Conservation (phyloP, 2,113 vertebrate genomes). For the Corythornis cristatus region DNA sequence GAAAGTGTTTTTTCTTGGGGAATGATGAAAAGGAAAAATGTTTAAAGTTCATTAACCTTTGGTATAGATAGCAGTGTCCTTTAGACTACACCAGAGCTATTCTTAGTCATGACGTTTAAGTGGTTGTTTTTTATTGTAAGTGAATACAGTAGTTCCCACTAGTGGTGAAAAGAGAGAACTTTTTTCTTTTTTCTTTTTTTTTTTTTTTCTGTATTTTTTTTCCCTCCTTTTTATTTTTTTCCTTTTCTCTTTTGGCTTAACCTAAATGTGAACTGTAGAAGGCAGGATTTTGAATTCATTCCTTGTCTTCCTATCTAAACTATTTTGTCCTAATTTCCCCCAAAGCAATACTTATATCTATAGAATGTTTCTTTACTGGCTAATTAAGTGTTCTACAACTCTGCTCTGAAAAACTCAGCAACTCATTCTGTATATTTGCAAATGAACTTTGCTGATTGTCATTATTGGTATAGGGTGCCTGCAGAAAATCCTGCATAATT, state of each 20-base stretch:
- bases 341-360: conserved; percentile 16
- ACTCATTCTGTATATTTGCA: neutral
- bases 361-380: conserved; percentile 28
- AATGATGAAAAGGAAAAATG: conserved; percentile 59
- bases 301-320: neutral
- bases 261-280: neutral
- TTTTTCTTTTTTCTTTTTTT: neutral
- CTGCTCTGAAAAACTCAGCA: conserved; percentile 21
- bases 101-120: conserved; percentile 50
- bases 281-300: neutral
- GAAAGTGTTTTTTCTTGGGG: conserved; percentile 46
- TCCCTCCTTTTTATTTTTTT: neutral
- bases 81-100: conserved; percentile 59
- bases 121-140: conserved; percentile 15
- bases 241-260: neutral
- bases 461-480: conserved; percentile 38
- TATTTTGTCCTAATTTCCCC: conserved; percentile 6
- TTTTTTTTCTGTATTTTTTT: neutral
- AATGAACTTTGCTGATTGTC: conserved; percentile 7
- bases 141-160: conserved; percentile 73
- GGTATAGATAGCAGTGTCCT: conserved; percentile 61
- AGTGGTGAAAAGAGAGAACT: conserved; percentile 62
- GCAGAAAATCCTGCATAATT: conserved; percentile 20
- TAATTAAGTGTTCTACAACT: conserved; percentile 26
- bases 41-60: conserved; percentile 69